phyloP scores from a whole-genome alignment of 2,113 vertebrate species.

The Hippotragus niger region DNA sequence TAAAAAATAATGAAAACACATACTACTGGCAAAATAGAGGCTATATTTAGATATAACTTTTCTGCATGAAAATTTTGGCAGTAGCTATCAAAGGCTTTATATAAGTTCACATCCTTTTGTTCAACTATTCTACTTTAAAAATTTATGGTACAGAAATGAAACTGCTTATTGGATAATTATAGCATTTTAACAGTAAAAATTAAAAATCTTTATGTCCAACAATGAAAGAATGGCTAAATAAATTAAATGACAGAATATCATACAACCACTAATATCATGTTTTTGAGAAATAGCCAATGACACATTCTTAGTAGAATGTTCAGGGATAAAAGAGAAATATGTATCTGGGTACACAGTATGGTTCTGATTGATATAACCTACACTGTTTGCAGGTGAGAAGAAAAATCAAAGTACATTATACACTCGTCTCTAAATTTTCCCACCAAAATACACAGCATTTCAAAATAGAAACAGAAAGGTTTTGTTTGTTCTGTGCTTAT shows the following conservation, averaged over 20 bases:
- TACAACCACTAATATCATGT: neutral
- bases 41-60: neutral
- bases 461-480: neutral
- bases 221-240: neutral
- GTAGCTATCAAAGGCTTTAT: neutral
- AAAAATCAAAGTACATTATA: neutral
- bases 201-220: neutral
- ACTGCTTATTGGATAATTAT: neutral
- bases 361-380: neutral
- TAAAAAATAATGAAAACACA: neutral
- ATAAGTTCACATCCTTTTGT: neutral
- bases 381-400: neutral
- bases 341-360: neutral
- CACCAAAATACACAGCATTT: neutral
- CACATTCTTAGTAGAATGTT: neutral
- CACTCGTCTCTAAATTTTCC: neutral
- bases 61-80: neutral
- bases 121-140: neutral
- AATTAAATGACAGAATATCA: neutral
- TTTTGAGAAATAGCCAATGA: neutral
- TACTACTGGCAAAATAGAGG: neutral
- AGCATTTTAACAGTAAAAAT: neutral
- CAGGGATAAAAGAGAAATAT: neutral
- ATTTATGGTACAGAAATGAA: neutral
- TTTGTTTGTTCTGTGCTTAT: conserved; percentile 3